Evolutionary conservation across 2,888 invertebrate genomes (phyloP), one percentile per base, ranked within the genome.

Genomic region (Phrixothrix hirtus): DNA sequence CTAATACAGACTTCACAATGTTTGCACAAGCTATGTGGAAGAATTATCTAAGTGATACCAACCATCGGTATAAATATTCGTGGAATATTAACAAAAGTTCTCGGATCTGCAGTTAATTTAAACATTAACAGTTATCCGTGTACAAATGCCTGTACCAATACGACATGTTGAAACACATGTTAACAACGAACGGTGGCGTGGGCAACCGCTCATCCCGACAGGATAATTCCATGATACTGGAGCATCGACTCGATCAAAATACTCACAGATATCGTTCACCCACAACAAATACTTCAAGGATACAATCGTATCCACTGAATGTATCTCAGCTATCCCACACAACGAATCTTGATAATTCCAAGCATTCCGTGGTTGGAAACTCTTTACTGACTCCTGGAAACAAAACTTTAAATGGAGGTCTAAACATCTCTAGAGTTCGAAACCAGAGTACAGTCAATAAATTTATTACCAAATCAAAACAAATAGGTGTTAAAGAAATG

Each of bases 81-180:
- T 39, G 36, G 39, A 51, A 34, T 37, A 42, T 17, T 49, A 38
- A 36, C 31, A 31, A 39, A 38, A 38, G 45, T 16, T 38, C 42
- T 17, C 29, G 29, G 32, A 44, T 43, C 49, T 38, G 44, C 38
- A 30, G 35, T 34, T 44, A 39, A 45, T 49, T 49, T 1, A 41
- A 35, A 41, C 38, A 51, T 45, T 39, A 45, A 30, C 39, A 39
- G 27, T 26, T 39, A 35, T 52, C 37, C 39, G 51, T 37, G 27
- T 50, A 47, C 57, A 52, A 57, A 55, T 54, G 59, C 47, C 55
- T 69, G 73, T 78, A 78, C 78, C 76, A 75, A 74, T 73, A 71
- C 69, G 67, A 68, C 76, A 87, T 87, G 87, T 82, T 87, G 81
- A 87, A 87, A 78, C 87, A 87, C 79, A 86, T 86, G 74, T 79